These are phyloP conservation scores for Girardinichthys multiradiatus DNA, from an alignment of 2,113 vertebrate genomes.

Conservation along the genomic window DNA sequence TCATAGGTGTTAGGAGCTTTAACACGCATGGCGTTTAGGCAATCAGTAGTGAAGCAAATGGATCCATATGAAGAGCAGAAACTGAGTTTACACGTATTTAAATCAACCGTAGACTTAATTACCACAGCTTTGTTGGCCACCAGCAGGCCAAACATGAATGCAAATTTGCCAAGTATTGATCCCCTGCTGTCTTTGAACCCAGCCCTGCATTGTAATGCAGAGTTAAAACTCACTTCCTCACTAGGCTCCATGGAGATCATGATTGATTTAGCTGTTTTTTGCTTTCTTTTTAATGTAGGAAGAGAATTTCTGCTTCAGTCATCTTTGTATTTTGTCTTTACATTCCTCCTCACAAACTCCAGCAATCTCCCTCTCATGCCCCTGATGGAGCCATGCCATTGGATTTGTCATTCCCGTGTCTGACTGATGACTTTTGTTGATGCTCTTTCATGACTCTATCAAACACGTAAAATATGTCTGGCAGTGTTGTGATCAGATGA, in stretches of 20 bases:
- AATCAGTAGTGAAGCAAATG: neutral
- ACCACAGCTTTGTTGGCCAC: constrained; percentile 63
- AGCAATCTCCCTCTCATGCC: constrained; percentile 18
- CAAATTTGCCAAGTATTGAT: constrained; percentile 71
- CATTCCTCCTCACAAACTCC: constrained; percentile 41
- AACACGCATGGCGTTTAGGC: neutral
- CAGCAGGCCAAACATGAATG: constrained; percentile 47
- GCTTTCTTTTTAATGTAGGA: constrained; percentile 11
- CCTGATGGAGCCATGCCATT: constrained; percentile 1
- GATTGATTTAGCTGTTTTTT: constrained; percentile 60
- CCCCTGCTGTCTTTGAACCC: constrained; percentile 62
- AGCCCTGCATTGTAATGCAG: constrained; percentile 60
- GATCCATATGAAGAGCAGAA: constrained; percentile 12
- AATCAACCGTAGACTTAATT: constrained; percentile 69
- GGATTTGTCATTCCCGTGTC: constrained; percentile 1
- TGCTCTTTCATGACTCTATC: constrained; percentile 11
- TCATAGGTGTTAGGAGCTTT: neutral
- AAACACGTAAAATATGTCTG: constrained; percentile 19
- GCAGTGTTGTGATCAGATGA: constrained; percentile 5
- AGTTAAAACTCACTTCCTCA: constrained; percentile 59
- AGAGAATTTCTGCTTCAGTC: constrained; percentile 51
- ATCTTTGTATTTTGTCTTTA: constrained; percentile 44
- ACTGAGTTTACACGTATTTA: constrained; percentile 33
- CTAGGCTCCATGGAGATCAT: constrained; percentile 68
- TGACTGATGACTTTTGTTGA: constrained; percentile 21